These are phyloP conservation scores for Hydroisotoma schaefferi DNA, from an alignment of 2,888 invertebrate species.

Conservation along the genomic window DNA sequence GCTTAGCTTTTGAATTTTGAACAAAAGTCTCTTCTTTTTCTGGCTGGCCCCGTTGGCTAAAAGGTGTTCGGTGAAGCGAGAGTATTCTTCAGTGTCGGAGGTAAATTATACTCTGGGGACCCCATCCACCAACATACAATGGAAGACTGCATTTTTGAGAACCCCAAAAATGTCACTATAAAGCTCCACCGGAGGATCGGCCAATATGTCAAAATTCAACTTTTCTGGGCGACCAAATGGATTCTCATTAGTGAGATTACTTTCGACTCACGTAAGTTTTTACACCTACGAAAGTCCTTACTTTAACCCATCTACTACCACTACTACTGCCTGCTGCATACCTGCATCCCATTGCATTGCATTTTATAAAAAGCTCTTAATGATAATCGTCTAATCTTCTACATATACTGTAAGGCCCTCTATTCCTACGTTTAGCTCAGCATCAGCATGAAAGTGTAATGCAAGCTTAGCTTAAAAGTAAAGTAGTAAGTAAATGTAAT, in stretches of 20 bases:
- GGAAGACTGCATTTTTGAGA: slow-evolving; percentile 74
- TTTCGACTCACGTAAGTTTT: slow-evolving; percentile 73
- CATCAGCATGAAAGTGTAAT: no score
- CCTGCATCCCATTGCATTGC: not conserved
- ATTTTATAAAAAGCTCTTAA: not conserved
- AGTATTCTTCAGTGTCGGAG: slow-evolving; percentile 76
- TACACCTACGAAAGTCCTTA: not conserved
- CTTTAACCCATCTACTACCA: not conserved
- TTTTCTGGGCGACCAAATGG: slow-evolving; percentile 79
- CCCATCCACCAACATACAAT: slow-evolving; percentile 66
- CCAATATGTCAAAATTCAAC: slow-evolving; percentile 70
- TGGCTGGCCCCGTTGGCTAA: no score
- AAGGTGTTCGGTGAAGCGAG: slow-evolving; percentile 78
- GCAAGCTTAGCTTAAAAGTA: no score
- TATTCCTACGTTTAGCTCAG: no score
- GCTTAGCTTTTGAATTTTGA: not conserved
- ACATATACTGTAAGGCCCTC: no score
- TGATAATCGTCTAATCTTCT: not conserved
- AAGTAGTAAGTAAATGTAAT: no score
- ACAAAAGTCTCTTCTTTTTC: no score
- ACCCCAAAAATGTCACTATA: slow-evolving; percentile 75
- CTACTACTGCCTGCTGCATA: not conserved
- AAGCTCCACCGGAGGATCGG: slow-evolving; percentile 77
- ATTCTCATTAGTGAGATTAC: slow-evolving; percentile 85
- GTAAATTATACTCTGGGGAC: slow-evolving; percentile 70